A percentile compares a stretch with the other conserved stretches of the same genome.
These are phyloP conservation scores for Argentina silus DNA, from an alignment of 2,797 vertebrate species.

Conservation along the genomic window DNA sequence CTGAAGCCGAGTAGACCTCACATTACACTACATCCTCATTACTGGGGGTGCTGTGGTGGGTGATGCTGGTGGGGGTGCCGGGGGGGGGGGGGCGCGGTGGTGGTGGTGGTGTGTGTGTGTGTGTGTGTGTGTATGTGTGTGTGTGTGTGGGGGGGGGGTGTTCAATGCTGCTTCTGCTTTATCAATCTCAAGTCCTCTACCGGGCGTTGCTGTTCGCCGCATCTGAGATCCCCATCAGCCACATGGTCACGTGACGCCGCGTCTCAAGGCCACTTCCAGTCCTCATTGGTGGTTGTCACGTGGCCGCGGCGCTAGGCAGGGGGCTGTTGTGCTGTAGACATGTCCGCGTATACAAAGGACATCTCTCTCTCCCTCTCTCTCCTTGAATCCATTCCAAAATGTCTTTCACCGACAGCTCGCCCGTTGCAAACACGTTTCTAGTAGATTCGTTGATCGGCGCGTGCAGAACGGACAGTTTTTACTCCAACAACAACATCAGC, in stretches of 20 bases:
- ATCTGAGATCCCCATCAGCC: slow-evolving; percentile 67
- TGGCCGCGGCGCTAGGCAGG: slow-evolving; percentile 79
- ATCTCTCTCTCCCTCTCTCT: slow-evolving; percentile 78
- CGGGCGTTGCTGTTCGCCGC: slow-evolving; percentile 88
- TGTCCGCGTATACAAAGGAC: slow-evolving; percentile 91
- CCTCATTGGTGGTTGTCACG: slow-evolving; percentile 92
- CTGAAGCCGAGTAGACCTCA: not conserved
- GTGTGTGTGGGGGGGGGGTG: too few relatives aligned
- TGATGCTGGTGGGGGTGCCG: too few relatives aligned
- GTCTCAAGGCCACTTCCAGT: slow-evolving; percentile 88
- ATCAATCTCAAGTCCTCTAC: slow-evolving; percentile 69
- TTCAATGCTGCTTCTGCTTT: not conserved
- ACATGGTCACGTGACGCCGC: slow-evolving; percentile 81
- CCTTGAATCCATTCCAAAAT: slow-evolving; percentile 81
- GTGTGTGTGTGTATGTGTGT: too few relatives aligned
- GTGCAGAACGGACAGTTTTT: slow-evolving; percentile 91
- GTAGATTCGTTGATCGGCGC: slow-evolving; percentile 93
- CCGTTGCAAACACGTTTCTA: slow-evolving; percentile 91
- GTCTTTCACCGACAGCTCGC: slow-evolving; percentile 93
- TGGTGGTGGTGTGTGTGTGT: too few relatives aligned
- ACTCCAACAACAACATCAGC: slow-evolving; percentile 72
- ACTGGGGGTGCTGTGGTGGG: not conserved
- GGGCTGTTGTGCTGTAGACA: slow-evolving; percentile 92
- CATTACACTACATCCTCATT: not conserved
- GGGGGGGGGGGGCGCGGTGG: too few relatives aligned